Evolutionary conservation across 2,888 invertebrate species (phyloP).

Genomic region (Aethes cnicana): DNA sequence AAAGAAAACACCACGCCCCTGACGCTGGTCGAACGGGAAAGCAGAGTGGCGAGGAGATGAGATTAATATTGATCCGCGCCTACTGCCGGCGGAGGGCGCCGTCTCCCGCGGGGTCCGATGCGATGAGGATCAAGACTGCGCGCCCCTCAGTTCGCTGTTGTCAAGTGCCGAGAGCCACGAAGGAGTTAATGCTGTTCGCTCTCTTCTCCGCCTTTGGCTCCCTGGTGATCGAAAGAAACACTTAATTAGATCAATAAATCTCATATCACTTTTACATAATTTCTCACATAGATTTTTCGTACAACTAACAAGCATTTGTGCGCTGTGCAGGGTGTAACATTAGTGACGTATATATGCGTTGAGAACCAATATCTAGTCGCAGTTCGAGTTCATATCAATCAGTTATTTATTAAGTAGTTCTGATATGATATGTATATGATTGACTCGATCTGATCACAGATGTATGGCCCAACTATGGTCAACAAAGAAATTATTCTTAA

Average conservation of each 20-base stretch:
- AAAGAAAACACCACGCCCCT: slow-evolving; percentile 68
- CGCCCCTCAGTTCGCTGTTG: slow-evolving; percentile 83
- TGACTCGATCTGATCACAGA: background rate
- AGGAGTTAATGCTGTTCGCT: slow-evolving; percentile 92
- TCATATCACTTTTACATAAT: too few species aligned
- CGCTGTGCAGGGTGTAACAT: slow-evolving; percentile 68
- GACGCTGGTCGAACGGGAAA: slow-evolving; percentile 52
- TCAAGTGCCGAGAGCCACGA: slow-evolving; percentile 88
- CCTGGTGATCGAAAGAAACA: slow-evolving; percentile 68
- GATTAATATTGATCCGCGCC: slow-evolving; percentile 56
- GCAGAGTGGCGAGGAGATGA: slow-evolving; percentile 55
- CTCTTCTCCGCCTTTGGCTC: slow-evolving; percentile 93
- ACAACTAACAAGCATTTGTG: slow-evolving; percentile 48
- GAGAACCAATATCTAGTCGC: slow-evolving; percentile 37
- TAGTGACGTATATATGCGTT: slow-evolving; percentile 44
- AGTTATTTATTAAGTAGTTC: too few species aligned
- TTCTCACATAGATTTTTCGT: slow-evolving; percentile 24
- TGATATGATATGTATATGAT: background rate
- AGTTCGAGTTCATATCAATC: slow-evolving; percentile 14
- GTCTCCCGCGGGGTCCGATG: slow-evolving; percentile 60
- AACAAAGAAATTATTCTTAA: too few species aligned
- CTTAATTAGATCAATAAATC: too few species aligned
- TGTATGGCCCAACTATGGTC: too few species aligned
- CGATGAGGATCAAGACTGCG: slow-evolving; percentile 72
- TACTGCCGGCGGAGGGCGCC: slow-evolving; percentile 50